phyloP scores from a whole-genome alignment of 30 jellyfish, hydroid and myxozoan species.

The Cassiopea andromeda region DNA sequence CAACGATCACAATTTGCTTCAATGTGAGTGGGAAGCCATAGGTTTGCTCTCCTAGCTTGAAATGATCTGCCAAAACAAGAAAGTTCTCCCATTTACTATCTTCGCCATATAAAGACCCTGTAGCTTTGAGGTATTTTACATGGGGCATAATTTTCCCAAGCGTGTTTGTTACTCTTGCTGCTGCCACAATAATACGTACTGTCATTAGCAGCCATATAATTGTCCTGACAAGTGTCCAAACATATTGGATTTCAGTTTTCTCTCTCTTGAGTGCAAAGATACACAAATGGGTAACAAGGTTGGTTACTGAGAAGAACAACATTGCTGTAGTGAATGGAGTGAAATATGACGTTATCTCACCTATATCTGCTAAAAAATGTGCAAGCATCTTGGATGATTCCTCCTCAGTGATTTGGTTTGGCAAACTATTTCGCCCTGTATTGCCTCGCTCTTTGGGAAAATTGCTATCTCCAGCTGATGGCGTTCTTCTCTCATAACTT shows the following conservation, averaged over 20 bases:
- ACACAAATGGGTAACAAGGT: slow-evolving; percentile 74
- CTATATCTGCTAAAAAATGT: slow-evolving; percentile 64
- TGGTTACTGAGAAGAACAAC: slow-evolving; percentile 71
- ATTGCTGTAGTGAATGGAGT: slow-evolving; percentile 75
- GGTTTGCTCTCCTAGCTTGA: slow-evolving; percentile 64
- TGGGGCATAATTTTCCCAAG: slow-evolving; percentile 80
- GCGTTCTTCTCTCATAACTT: slow-evolving; percentile 44
- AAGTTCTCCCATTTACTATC: slow-evolving; percentile 77
- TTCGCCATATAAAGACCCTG: slow-evolving; percentile 65
- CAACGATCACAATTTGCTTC: slow-evolving; percentile 73
- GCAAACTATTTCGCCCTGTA: neutral
- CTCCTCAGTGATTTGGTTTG: slow-evolving; percentile 40
- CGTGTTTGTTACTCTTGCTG: slow-evolving; percentile 60
- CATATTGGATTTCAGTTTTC: slow-evolving; percentile 12
- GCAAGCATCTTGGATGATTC: slow-evolving; percentile 79
- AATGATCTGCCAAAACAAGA: slow-evolving; percentile 47
- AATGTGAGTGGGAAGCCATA: slow-evolving; percentile 85
- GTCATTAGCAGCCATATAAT: slow-evolving; percentile 71
- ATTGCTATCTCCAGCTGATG: neutral
- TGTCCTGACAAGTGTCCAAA: slow-evolving; percentile 84
- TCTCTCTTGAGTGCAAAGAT: slow-evolving; percentile 39
- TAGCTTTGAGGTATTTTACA: slow-evolving; percentile 69
- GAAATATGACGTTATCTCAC: slow-evolving; percentile 59
- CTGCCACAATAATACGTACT: slow-evolving; percentile 69
- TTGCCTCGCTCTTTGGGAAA: neutral